Conservation (phyloP, 2,797 vertebrate genomes). For the Acanthiza pusilla region DNA sequence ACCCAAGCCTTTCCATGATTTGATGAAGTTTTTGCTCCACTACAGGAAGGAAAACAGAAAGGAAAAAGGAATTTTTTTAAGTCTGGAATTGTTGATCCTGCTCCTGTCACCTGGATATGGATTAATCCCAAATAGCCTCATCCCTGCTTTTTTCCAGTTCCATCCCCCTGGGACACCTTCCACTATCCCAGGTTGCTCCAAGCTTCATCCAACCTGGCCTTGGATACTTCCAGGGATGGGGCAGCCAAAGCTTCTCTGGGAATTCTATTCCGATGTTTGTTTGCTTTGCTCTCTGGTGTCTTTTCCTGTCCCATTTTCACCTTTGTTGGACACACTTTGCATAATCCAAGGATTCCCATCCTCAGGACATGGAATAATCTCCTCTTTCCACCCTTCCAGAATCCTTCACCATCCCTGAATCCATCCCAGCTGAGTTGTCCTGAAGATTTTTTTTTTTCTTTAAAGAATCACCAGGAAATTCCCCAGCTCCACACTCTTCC, state of each 20-base stretch:
- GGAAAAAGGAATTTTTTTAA: background rate
- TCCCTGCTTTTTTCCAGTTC: background rate
- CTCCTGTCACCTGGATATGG: too few species aligned
- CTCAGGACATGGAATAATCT: background rate
- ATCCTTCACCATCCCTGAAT: background rate
- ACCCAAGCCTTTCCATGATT: background rate
- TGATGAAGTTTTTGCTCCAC: background rate
- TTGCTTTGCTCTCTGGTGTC: background rate
- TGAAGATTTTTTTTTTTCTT: background rate
- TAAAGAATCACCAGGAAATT: background rate
- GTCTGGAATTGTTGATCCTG: background rate
- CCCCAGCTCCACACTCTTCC: accelerated
- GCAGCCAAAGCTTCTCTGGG: background rate
- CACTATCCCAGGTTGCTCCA: background rate
- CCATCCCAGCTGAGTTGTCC: background rate
- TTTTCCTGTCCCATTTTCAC: background rate
- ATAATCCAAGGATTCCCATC: background rate
- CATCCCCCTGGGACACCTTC: background rate
- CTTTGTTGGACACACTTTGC: background rate
- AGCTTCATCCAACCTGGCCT: background rate
- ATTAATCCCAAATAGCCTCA: background rate
- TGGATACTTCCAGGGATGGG: background rate
- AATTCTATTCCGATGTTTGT: background rate
- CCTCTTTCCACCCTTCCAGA: background rate
- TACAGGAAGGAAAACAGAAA: accelerated